Conservation (phyloP, 2,797 vertebrate species). For the Sylvia borin region DNA sequence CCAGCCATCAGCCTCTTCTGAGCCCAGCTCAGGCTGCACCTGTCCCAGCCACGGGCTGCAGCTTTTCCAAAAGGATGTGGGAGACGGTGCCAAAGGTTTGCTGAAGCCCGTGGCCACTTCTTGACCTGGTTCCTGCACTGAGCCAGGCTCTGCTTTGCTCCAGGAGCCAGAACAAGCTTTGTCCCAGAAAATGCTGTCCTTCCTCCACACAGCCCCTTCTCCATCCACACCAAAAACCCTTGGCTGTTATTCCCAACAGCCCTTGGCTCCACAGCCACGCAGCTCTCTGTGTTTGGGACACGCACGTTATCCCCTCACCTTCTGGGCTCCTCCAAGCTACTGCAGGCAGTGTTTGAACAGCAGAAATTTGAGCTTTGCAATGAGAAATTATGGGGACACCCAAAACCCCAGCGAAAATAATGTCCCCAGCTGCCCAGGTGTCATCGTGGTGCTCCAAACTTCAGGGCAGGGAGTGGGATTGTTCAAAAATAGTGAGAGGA, state of each 20-base stretch:
- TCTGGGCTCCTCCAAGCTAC: no score
- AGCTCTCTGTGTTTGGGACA: not conserved
- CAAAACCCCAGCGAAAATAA: not conserved
- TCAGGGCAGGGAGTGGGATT: not conserved
- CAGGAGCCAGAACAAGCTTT: not conserved
- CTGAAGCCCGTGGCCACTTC: not conserved
- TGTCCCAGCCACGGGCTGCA: not conserved
- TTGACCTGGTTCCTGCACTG: not conserved
- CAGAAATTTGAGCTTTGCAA: rapidly evolving
- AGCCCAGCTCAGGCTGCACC: not conserved
- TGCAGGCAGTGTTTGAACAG: rapidly evolving
- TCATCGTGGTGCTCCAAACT: rapidly evolving
- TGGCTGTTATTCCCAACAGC: no score
- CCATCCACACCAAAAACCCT: not conserved
- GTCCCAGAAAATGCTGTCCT: not conserved
- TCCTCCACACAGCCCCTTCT: not conserved
- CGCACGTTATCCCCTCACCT: not conserved
- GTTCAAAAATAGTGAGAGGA: not conserved
- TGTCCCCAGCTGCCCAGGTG: no score
- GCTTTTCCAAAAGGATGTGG: not conserved
- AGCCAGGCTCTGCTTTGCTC: rapidly evolving
- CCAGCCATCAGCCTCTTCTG: not conserved
- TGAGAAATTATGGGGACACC: not conserved
- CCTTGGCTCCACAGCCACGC: not conserved
- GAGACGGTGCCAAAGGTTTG: not conserved